These are phyloP conservation scores for Diadophis punctatus DNA, from an alignment of 2,113 vertebrate species.

Conservation along the genomic window DNA sequence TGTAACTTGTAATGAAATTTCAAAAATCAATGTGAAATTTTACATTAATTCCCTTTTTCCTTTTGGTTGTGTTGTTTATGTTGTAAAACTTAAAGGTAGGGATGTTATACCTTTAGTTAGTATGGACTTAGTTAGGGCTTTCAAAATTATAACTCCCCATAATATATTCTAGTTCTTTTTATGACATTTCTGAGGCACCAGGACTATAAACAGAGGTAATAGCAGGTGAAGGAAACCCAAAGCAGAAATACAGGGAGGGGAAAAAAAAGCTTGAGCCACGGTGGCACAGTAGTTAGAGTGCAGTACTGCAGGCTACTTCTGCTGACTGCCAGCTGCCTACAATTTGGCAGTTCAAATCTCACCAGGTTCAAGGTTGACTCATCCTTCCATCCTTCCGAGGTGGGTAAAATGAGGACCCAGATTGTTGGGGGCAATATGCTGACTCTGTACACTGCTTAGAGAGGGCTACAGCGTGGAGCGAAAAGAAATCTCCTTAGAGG, in stretches of 20 bases:
- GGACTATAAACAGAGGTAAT: neutral
- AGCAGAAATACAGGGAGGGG: neutral
- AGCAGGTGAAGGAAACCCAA: conserved; percentile 5
- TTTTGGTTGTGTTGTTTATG: neutral
- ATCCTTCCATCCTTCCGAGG: too few species aligned
- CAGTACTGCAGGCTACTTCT: too few species aligned
- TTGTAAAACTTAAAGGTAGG: neutral
- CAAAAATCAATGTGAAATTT: neutral
- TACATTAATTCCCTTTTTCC: neutral
- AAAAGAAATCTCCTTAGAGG: too few species aligned
- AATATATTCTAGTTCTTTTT: neutral
- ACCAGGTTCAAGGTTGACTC: too few species aligned
- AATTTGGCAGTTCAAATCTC: too few species aligned
- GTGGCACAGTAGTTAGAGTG: too few species aligned
- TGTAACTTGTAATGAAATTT: neutral
- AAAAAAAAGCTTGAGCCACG: neutral
- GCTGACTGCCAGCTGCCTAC: too few species aligned
- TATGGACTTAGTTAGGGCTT: neutral
- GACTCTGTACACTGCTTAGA: too few species aligned
- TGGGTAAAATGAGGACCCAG: too few species aligned
- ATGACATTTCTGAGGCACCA: neutral
- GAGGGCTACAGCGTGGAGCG: too few species aligned
- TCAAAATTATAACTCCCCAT: neutral
- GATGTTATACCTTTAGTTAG: neutral
- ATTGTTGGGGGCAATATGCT: too few species aligned